Conservation (phyloP, 2,113 vertebrate species). For the Corythoichthys haematopterus region DNA sequence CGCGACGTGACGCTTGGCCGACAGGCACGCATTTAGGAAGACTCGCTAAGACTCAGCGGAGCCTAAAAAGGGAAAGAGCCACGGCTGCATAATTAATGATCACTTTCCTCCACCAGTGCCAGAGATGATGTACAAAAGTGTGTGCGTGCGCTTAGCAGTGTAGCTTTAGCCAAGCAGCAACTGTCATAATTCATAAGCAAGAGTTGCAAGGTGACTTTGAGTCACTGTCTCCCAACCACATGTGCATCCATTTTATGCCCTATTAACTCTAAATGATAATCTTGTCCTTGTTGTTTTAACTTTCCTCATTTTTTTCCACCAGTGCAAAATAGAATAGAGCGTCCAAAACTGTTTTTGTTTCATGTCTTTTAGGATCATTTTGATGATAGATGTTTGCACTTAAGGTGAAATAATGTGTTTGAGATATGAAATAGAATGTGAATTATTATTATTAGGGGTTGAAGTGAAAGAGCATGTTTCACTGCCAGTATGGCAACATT, state of each 20-base stretch:
- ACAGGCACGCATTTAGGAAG: constrained; percentile 30
- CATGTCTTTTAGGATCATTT: background rate
- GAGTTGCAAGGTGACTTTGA: constrained; percentile 66
- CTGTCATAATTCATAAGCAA: constrained; percentile 63
- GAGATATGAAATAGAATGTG: background rate
- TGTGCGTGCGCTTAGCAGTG: background rate
- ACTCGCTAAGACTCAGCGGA: constrained; percentile 19
- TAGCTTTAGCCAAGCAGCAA: constrained; percentile 38
- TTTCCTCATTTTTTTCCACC: background rate
- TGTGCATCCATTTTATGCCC: background rate
- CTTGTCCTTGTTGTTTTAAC: background rate
- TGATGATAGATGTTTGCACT: background rate
- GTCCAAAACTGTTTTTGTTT: background rate
- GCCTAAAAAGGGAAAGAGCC: constrained; percentile 42
- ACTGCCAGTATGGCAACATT: too few species aligned
- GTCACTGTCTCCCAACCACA: constrained; percentile 18
- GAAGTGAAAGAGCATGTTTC: too few species aligned
- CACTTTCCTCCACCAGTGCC: constrained; percentile 50
- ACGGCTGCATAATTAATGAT: constrained; percentile 72
- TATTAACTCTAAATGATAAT: background rate
- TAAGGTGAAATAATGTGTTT: background rate
- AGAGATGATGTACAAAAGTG: constrained; percentile 17
- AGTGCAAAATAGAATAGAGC: background rate
- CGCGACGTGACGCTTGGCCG: background rate
- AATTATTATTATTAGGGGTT: background rate